Evolutionary conservation across 35 echinoderm and acorn worm species (phyloP), one percentile per base, ranked within the genome.

Genomic region (Apostichopus japonicus): DNA sequence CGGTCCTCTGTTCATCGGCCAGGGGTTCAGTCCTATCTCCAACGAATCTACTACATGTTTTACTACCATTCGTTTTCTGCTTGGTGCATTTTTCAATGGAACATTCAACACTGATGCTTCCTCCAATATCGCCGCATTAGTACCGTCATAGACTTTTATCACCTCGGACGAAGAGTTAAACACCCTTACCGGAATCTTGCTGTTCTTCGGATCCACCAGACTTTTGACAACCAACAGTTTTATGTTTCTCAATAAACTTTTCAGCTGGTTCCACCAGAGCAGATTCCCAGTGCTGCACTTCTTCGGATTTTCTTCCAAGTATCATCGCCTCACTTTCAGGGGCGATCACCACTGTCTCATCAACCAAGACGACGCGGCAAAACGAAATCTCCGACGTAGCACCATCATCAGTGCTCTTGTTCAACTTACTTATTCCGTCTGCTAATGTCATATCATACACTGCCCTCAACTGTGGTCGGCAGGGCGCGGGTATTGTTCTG

Each of bases 271-370:
- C 88, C 52, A 90, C 24, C 88, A 90, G 1, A 90, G 3, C 88
- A 90, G 72, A 53, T 76, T 77, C 88, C 65, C 25, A 81, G 9
- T 23, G 13, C 65, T 75, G 88, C 17, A 23, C 6, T 56, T 52
- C 62, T 51, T 61, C 23, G 23, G 24, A 90, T 5, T 77, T 24
- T 72, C 72, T 90, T 7, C 67, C 63, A 9, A 76, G 22, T 25
- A 90, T 51, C 72, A 90, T 90, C 44, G 72, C 65, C 88, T 90
- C 88, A 77, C 63, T 77, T 8, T 24, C 88, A n/a, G n/a, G n/a
- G n/a, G n/a, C n/a, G n/a, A n/a, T n/a, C n/a, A n/a, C n/a, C n/a
- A n/a, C n/a, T n/a, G n/a, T n/a, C n/a, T n/a, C n/a, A n/a, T n/a
- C n/a, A n/a, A n/a, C n/a, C n/a, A n/a, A n/a, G n/a, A n/a, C n/a